phyloP scores from a whole-genome alignment of 2,888 invertebrate species.

The Dynastes tityus region DNA sequence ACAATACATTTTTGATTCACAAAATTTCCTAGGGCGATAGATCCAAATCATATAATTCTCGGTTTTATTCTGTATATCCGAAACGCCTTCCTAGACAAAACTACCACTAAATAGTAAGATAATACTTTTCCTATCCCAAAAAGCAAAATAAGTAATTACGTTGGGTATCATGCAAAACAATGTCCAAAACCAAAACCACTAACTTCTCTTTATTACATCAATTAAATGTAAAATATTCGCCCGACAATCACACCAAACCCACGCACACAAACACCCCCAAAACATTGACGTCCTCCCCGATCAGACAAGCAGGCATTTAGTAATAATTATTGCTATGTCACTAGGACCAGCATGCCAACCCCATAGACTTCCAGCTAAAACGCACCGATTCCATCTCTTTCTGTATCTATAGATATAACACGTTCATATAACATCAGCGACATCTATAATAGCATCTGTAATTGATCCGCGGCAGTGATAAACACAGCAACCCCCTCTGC shows the following conservation, averaged over 20 bases:
- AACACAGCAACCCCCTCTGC: slow-evolving; percentile 28
- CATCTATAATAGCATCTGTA: slow-evolving; percentile 51
- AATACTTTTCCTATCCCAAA: no score
- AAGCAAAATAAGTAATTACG: no score
- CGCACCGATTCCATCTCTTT: background rate
- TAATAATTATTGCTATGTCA: slow-evolving; percentile 61
- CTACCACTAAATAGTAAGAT: no score
- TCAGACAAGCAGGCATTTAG: slow-evolving; percentile 56
- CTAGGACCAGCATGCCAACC: slow-evolving; percentile 48
- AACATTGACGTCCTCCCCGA: background rate
- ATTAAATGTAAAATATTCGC: background rate
- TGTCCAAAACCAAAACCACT: no score
- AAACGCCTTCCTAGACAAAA: no score
- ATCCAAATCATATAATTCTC: no score
- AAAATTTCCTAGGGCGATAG: no score
- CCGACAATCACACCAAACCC: no score
- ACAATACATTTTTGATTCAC: no score
- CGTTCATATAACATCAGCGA: slow-evolving; percentile 20
- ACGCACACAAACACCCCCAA: background rate
- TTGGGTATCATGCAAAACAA: no score
- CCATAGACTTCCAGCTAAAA: background rate
- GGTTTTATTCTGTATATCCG: no score
- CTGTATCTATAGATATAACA: background rate
- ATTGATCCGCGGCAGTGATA: slow-evolving; percentile 48
- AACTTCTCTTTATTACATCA: no score